A percentile compares a stretch with the other conserved stretches of the same genome.
Evolutionary conservation across 2,888 invertebrate genomes (phyloP).

Genomic region (Alsophila aescularia): DNA sequence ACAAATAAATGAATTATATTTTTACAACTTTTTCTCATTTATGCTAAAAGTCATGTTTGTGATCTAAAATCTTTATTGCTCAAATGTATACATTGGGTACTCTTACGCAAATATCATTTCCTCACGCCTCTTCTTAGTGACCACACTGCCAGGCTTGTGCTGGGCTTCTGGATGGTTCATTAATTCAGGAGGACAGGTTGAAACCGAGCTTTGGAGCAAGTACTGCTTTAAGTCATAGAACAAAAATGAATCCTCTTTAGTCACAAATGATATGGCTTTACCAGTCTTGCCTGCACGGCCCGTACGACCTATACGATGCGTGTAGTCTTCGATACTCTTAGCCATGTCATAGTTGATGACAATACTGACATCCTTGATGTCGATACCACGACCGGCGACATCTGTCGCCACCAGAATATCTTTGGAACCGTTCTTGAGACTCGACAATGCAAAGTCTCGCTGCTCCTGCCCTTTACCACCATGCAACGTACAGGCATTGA

Average conservation of each 20-base stretch:
- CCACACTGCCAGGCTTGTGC: slow-evolving; percentile 97
- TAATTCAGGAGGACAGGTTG: slow-evolving; percentile 97
- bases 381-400: slow-evolving; percentile 99
- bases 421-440: slow-evolving; percentile 97
- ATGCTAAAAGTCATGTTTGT: neutral
- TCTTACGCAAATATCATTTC: slow-evolving; percentile 96
- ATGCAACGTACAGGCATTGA: slow-evolving; percentile 98
- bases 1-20: slow-evolving; percentile 50
- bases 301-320: slow-evolving; percentile 99
- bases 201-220: slow-evolving; percentile 95
- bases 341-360: slow-evolving; percentile 99
- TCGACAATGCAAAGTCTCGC: slow-evolving; percentile 98
- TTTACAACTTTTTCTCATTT: slow-evolving; percentile 37
- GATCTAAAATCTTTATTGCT: slow-evolving; percentile 35
- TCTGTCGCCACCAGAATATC: slow-evolving; percentile 99
- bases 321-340: slow-evolving; percentile 98
- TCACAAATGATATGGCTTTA: slow-evolving; percentile 97
- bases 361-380: slow-evolving; percentile 99
- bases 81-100: neutral
- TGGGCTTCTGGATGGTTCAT: slow-evolving; percentile 99
- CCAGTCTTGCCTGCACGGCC: slow-evolving; percentile 99
- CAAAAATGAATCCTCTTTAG: slow-evolving; percentile 96
- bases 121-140: slow-evolving; percentile 96
- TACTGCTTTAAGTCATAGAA: slow-evolving; percentile 99
- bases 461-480: slow-evolving; percentile 99